Base-by-base conservation (phyloP, 2,888 invertebrate genomes). In the Heliconius hortense region DNA sequence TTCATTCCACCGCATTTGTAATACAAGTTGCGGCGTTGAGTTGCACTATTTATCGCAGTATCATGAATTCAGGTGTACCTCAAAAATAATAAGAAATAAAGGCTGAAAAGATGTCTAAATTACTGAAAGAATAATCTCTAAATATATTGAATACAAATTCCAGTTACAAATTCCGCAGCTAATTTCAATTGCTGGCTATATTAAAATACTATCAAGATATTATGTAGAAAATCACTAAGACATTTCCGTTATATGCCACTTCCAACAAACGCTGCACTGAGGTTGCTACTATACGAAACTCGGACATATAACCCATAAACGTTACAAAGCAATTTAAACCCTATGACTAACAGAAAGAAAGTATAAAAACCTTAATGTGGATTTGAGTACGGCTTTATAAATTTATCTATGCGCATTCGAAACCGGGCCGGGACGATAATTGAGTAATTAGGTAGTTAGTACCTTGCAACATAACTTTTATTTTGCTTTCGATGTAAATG, bases 391-490 rank as follows among this genome's bases (percentile, higher is more conserved):
- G 69, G 26, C 66, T 76, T 70, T 79, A 78, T 75, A 77, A 74
- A 71, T 75, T 81, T 82, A 81, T 82, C 81, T 82, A 82, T 81
- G 83, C 80, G 85, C 82, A 86, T 84, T 81, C 80, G 81, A 82
- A 87, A 84, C 85, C 82, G 83, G 85, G 81, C 82, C 85, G 82
- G 82, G 82, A 80, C 80, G 84, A 85, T 90, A 90, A 91, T 91
- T 90, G 89, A 90, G 89, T 89, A 89, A 90, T 91, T 89, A 48
- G 48, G 48, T n/a, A n/a, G n/a, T n/a, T n/a, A n/a, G n/a, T 48
- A 88, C 85, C 88, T 86, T 84, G 85, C 87, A 85, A 87, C 87
- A 88, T 85, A 83, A 77, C 80, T 82, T 82, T 81, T 79, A 79
- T 80, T 83, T 68, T 75, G 74, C 64, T 79, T 77, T 70, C 39